Conservation (phyloP, 2,888 invertebrate species). For the Brachypalpus laphriformis region DNA sequence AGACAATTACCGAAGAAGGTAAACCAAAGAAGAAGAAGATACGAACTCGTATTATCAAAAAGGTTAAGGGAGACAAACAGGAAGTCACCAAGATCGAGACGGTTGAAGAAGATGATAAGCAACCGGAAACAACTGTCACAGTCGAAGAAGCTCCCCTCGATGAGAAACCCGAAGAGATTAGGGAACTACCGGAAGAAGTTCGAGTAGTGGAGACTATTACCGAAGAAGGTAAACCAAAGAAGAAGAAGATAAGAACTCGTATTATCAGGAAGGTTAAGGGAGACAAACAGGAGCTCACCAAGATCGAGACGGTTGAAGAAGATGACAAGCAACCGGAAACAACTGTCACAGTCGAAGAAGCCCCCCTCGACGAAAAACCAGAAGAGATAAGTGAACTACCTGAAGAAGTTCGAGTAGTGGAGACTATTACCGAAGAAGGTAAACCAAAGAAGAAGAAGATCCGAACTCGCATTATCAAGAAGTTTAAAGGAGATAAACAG, state of each 20-base stretch:
- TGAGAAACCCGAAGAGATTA: conserved; percentile 76
- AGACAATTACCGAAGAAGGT: conserved; percentile 75
- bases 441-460: conserved; percentile 76
- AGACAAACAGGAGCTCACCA: conserved; percentile 79
- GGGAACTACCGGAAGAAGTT: conserved; percentile 80
- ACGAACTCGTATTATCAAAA: conserved; percentile 80
- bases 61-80: conserved; percentile 79
- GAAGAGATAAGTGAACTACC: conserved; percentile 73
- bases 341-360: conserved; percentile 75
- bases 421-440: conserved; percentile 77
- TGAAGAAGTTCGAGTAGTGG: conserved; percentile 75
- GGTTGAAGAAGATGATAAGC: conserved; percentile 81
- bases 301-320: conserved; percentile 81
- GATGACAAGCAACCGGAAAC: conserved; percentile 79
- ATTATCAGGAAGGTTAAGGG: conserved; percentile 80
- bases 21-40: conserved; percentile 77
- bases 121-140: conserved; percentile 77
- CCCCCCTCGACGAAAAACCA: conserved; percentile 73
- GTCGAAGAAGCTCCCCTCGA: conserved; percentile 77
- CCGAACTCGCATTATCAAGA: conserved; percentile 75
- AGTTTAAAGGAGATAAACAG: conserved; percentile 74
- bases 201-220: conserved; percentile 82
- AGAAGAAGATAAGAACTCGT: conserved; percentile 77
- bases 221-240: conserved; percentile 79
- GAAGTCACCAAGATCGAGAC: conserved; percentile 82